These are phyloP conservation scores for Periophthalmus modestus DNA, from an alignment of 2,113 vertebrate species.

Conservation along the genomic window DNA sequence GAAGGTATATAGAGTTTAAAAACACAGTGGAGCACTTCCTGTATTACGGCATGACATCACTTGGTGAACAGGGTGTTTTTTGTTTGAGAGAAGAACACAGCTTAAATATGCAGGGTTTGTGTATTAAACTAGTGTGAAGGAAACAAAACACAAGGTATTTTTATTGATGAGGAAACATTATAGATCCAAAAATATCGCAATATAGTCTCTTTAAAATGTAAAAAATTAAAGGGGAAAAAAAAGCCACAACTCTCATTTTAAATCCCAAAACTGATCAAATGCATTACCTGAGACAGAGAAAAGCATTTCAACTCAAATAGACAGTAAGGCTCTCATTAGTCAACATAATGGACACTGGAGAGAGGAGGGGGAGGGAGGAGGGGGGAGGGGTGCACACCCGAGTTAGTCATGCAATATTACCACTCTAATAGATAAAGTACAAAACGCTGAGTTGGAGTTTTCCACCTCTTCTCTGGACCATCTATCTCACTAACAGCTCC, in stretches of 20 bases:
- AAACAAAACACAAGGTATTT: too few relatives aligned
- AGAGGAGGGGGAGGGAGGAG: slow-evolving; percentile 17
- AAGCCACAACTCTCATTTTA: not conserved
- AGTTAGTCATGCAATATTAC: slow-evolving; percentile 73
- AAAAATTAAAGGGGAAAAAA: too few relatives aligned
- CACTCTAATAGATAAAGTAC: slow-evolving; percentile 73
- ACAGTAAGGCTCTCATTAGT: slow-evolving; percentile 60
- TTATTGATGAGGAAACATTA: too few relatives aligned
- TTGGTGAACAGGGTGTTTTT: too few relatives aligned
- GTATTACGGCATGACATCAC: too few relatives aligned
- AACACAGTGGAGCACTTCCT: too few relatives aligned
- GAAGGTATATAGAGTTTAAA: too few relatives aligned
- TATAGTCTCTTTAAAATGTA: too few relatives aligned
- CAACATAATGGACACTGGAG: slow-evolving; percentile 62
- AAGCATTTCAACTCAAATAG: slow-evolving; percentile 18
- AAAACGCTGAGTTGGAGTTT: slow-evolving; percentile 70
- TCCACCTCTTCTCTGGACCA: slow-evolving; percentile 58
- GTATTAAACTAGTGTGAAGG: too few relatives aligned
- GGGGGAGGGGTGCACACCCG: not conserved
- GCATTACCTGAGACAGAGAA: slow-evolving; percentile 5
- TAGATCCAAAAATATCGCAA: too few relatives aligned
- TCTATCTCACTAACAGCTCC: slow-evolving; percentile 73
- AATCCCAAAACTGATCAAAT: not conserved
- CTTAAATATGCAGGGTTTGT: too few relatives aligned
- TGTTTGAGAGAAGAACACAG: too few relatives aligned